Conservation (phyloP, 2,113 vertebrate genomes). For the Forbesichthys agassizii region DNA sequence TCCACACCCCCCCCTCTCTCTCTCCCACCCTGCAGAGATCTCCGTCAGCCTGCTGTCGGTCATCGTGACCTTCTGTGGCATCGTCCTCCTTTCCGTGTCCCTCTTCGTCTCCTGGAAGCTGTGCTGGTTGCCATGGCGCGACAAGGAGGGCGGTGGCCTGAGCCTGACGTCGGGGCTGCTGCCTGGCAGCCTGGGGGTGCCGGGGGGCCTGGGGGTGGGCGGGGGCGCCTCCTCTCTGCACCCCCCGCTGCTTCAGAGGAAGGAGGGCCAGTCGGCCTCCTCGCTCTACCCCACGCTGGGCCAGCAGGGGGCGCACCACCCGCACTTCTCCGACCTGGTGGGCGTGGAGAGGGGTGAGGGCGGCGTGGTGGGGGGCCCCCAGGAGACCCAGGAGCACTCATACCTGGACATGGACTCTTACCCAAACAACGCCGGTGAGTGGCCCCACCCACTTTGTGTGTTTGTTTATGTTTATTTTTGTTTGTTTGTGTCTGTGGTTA, state of each 20-base stretch:
- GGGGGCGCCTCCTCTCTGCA: conserved; percentile 73
- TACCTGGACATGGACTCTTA: conserved; percentile 93
- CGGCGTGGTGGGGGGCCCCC: conserved; percentile 66
- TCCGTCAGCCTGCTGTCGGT: conserved; percentile 91
- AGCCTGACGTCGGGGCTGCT: conserved; percentile 79
- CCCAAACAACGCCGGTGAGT: conserved; percentile 79
- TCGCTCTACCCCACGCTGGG: conserved; percentile 76
- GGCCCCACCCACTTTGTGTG: too few relatives aligned
- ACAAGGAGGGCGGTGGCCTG: conserved; percentile 82
- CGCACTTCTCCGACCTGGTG: conserved; percentile 83
- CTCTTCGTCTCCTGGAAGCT: conserved; percentile 96
- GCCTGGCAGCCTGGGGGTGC: conserved; percentile 73
- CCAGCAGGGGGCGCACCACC: conserved; percentile 83
- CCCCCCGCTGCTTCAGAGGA: conserved; percentile 74
- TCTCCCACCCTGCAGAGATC: conserved; percentile 76
- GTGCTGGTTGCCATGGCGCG: conserved; percentile 93
- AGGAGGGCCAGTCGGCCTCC: conserved; percentile 77
- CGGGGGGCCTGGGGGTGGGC: conserved; percentile 71
- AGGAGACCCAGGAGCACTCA: conserved; percentile 85
- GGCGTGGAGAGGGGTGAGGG: conserved; percentile 78
- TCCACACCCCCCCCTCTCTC: not conserved
- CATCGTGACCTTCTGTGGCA: conserved; percentile 93
- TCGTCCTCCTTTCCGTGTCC: conserved; percentile 90
- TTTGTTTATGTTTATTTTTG: too few relatives aligned
- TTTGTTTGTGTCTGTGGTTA: too few relatives aligned